A percentile compares a stretch with the other conserved stretches of the same genome.
Conservation (phyloP, 2,888 invertebrate species). For the Cephus sareptanus region DNA sequence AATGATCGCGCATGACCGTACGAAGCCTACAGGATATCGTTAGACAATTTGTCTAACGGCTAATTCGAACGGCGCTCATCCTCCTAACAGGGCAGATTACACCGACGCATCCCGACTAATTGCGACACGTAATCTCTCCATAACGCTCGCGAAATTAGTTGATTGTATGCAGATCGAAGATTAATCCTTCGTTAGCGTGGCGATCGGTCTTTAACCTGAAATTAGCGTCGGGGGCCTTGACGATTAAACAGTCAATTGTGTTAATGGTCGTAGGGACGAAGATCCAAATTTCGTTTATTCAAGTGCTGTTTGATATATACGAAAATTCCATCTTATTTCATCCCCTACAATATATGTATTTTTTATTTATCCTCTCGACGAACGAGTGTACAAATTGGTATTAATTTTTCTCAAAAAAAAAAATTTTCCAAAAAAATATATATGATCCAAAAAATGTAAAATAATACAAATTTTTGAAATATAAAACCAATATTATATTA, state of each 20-base stretch:
- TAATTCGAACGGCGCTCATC: constrained; percentile 30
- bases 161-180: constrained; percentile 35
- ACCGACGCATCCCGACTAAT: constrained; percentile 34
- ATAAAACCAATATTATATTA: not conserved
- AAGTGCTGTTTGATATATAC: not conserved
- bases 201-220: constrained; percentile 18
- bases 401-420: no score
- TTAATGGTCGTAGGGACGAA: not conserved
- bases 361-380: not conserved
- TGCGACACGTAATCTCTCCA: constrained; percentile 36
- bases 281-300: not conserved
- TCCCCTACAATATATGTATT: not conserved
- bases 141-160: constrained; percentile 28
- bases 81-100: constrained; percentile 43
- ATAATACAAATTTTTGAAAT: not conserved
- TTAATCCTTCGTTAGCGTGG: constrained; percentile 30
- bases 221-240: not conserved
- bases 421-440: not conserved
- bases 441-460: not conserved
- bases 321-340: not conserved
- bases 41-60: constrained; percentile 41
- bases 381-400: not conserved
- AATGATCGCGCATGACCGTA: not conserved
- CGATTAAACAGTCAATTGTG: not conserved
- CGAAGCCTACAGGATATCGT: constrained; percentile 2